phyloP scores from a whole-genome alignment of 2,113 vertebrate species.

The Mesembrinibis cayennensis region DNA sequence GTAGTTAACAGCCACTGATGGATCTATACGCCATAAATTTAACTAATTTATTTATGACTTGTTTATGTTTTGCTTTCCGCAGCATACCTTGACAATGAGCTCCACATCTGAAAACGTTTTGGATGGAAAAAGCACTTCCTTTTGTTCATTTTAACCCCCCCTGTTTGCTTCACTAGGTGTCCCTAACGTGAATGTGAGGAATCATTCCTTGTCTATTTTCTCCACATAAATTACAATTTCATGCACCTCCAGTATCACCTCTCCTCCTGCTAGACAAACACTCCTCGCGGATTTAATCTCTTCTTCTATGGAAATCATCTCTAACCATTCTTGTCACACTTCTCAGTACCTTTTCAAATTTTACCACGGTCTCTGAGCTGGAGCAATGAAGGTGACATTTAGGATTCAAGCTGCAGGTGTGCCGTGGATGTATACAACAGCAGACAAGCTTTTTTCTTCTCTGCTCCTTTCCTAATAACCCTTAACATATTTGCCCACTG shows the following conservation, averaged over 20 bases:
- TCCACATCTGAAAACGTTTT: neutral
- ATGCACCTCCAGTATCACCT: neutral
- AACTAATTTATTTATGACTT: rapidly evolving
- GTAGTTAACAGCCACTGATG: neutral
- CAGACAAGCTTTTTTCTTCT: neutral
- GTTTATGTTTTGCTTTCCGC: neutral
- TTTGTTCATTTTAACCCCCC: neutral
- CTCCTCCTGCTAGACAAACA: neutral
- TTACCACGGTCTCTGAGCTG: neutral
- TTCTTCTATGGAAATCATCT: neutral
- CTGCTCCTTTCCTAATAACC: neutral
- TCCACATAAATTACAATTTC: neutral
- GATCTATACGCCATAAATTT: neutral
- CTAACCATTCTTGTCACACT: neutral
- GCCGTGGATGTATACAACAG: neutral
- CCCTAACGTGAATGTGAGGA: neutral
- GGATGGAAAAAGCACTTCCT: neutral
- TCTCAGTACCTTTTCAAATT: neutral
- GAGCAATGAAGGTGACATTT: neutral
- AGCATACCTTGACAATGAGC: neutral
- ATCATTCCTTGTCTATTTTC: neutral
- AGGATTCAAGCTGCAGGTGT: neutral
- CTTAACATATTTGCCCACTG: neutral
- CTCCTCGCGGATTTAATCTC: neutral
- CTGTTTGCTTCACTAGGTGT: neutral